Evolutionary conservation across 2,888 invertebrate species (phyloP).

Genomic region (Marasmarcha lunaedactyla): DNA sequence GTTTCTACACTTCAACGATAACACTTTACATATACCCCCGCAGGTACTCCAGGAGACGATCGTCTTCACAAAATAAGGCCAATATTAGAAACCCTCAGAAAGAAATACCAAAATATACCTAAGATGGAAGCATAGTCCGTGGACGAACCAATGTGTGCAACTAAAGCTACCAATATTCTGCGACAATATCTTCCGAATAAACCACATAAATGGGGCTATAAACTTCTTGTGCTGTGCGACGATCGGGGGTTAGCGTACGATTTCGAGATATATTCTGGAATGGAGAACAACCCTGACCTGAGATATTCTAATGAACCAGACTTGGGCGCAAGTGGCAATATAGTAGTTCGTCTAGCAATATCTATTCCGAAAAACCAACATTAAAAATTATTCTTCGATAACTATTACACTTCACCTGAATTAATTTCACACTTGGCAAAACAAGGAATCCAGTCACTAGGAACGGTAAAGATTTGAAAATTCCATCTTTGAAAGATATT

Average conservation of each 20-base stretch:
- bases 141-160: constrained; percentile 14
- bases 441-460: constrained; percentile 11
- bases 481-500: constrained; percentile 12
- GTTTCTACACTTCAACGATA: constrained; percentile 12
- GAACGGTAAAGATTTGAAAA: constrained; percentile 13
- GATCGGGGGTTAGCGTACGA: constrained; percentile 12
- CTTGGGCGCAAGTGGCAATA: constrained; percentile 3
- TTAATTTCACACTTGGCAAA: constrained; percentile 13
- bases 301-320: neutral
- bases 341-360: constrained; percentile 3
- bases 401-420: constrained; percentile 14
- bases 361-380: constrained; percentile 4
- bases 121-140: constrained; percentile 9
- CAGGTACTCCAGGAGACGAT: neutral
- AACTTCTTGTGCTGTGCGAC: constrained; percentile 13
- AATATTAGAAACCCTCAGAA: constrained; percentile 8
- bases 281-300: neutral
- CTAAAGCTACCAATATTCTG: constrained; percentile 12
- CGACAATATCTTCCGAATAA: constrained; percentile 14
- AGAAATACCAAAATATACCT: constrained; percentile 9
- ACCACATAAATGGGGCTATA: constrained; percentile 15
- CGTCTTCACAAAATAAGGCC: constrained; percentile 1
- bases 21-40: neutral
- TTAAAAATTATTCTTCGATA: constrained; percentile 14
- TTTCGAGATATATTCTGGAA: constrained; percentile 14